A percentile compares a stretch with the other conserved stretches of the same genome.
phyloP scores from a whole-genome alignment of 2,113 vertebrate genomes.

The Neotoma lepida region DNA sequence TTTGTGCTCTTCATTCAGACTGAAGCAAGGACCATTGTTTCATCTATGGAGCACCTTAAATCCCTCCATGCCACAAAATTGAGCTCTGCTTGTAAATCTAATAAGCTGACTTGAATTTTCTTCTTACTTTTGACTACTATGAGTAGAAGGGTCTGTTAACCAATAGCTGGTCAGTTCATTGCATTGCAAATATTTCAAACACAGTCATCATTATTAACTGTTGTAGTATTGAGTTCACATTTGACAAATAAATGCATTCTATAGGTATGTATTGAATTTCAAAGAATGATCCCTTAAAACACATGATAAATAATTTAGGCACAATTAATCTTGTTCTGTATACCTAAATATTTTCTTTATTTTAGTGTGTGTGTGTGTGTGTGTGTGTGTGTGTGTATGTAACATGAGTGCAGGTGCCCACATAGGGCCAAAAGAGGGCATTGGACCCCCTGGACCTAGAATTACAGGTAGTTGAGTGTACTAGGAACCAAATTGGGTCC shows the following conservation, averaged over 20 bases:
- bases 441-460: too few relatives aligned
- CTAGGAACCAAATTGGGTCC: background rate
- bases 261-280: background rate
- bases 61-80: background rate
- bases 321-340: background rate
- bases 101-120: background rate
- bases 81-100: background rate
- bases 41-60: background rate
- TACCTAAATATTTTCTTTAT: background rate
- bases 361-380: background rate
- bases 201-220: background rate
- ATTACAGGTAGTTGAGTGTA: background rate
- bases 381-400: background rate
- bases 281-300: conserved; percentile 24
- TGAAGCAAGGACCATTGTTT: background rate
- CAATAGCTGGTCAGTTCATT: background rate
- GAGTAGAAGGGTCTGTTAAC: background rate
- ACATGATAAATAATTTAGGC: background rate
- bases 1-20: background rate
- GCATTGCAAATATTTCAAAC: background rate
- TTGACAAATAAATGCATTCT: background rate
- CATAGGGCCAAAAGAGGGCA: background rate
- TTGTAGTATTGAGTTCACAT: background rate
- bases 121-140: background rate
- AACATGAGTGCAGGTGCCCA: background rate